A percentile compares a stretch with the other conserved stretches of the same genome.
Evolutionary conservation across 2,888 invertebrate species (phyloP).

Genomic region (Caenorhabditis japonica): DNA sequence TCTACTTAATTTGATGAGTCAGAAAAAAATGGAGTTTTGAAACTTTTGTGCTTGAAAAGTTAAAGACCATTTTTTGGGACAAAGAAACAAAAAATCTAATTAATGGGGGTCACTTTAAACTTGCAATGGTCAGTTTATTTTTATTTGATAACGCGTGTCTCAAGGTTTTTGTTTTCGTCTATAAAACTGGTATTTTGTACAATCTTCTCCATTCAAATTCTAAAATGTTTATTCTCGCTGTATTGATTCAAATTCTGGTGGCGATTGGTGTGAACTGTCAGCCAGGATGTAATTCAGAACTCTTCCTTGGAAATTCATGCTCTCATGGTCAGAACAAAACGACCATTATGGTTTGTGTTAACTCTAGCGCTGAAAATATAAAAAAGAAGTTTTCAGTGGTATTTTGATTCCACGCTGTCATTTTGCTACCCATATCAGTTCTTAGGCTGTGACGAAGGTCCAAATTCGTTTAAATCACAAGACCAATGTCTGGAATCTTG

Average conservation of each 20-base stretch:
- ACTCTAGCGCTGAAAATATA: no score
- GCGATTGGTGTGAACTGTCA: background rate
- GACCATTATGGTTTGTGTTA: constrained; percentile 11
- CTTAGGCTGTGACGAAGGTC: constrained; percentile 46
- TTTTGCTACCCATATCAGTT: constrained; percentile 47
- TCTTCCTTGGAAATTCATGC: constrained; percentile 25
- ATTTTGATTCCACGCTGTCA: constrained; percentile 14
- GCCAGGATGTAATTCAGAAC: constrained; percentile 4
- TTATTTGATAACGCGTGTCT: background rate
- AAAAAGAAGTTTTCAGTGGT: constrained; percentile 36
- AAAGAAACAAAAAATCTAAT: constrained; percentile 23
- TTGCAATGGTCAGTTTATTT: constrained; percentile 10
- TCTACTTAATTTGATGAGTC: constrained; percentile 16
- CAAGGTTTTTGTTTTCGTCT: constrained; percentile 25
- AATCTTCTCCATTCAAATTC: background rate
- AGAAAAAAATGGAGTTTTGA: background rate
- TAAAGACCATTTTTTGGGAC: constrained; percentile 13
- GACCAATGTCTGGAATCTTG: constrained; percentile 36
- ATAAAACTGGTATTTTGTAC: constrained; percentile 21
- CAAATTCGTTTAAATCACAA: constrained; percentile 32
- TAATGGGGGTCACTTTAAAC: constrained; percentile 46
- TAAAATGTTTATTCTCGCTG: constrained; percentile 3
- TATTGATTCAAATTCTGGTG: constrained; percentile 11
- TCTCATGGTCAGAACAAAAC: constrained; percentile 32
- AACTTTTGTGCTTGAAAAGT: background rate